Percentiles rank a stretch among this genome's conserved stretches.
Conservation (phyloP, 2,113 vertebrate species). For the Pedionomus torquatus region DNA sequence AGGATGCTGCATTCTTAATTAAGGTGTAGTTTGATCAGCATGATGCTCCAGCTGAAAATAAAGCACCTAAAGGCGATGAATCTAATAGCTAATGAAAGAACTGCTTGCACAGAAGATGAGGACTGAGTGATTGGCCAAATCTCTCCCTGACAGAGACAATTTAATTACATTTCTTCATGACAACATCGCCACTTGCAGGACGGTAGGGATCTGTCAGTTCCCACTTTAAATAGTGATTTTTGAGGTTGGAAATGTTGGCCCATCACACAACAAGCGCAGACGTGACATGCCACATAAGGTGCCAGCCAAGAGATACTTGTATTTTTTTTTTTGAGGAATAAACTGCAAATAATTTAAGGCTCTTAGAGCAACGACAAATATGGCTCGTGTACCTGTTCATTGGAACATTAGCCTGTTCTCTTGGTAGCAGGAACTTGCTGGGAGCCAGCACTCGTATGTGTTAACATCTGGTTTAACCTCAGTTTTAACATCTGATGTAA, state of each 20-base stretch:
- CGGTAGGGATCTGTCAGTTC: neutral
- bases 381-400: neutral
- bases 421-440: neutral
- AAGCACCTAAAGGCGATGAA: constrained; percentile 16
- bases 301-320: neutral
- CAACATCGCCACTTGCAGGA: neutral
- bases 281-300: neutral
- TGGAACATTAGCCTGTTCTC: neutral
- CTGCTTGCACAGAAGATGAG: neutral
- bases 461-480: neutral
- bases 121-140: neutral
- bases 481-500: neutral
- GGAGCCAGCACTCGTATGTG: neutral
- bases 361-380: neutral
- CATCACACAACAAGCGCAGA: constrained; percentile 19
- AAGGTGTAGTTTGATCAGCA: constrained; percentile 13
- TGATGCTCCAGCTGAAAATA: constrained; percentile 34
- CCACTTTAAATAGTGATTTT: constrained; percentile 33
- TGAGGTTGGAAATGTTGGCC: constrained; percentile 27
- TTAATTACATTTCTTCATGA: constrained; percentile 47
- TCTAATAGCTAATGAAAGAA: constrained; percentile 33
- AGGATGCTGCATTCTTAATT: constrained; percentile 16
- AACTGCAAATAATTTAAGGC: neutral
- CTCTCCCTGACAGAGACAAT: neutral
- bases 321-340: neutral